A percentile compares a stretch with the other conserved stretches of the same genome.
phyloP scores from a whole-genome alignment of 2,888 invertebrate species.

The Heliconius cydno region DNA sequence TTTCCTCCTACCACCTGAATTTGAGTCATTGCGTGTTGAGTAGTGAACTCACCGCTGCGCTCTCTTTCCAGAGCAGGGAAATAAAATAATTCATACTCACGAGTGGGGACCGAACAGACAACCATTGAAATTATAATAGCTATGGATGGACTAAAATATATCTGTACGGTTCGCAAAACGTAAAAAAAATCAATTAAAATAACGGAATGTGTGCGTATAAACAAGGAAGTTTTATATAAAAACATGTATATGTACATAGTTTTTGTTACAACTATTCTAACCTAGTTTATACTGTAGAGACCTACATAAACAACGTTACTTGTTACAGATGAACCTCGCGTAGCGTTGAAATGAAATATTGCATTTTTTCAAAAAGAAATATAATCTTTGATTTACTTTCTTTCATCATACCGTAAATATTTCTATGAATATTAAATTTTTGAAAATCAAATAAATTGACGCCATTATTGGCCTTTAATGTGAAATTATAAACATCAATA shows the following conservation, averaged over 20 bases:
- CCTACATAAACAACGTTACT: slow-evolving; percentile 25
- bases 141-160: not conserved
- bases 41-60: no score
- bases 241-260: not conserved
- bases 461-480: not conserved
- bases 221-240: not conserved
- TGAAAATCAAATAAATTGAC: not conserved
- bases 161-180: not conserved
- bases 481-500: not conserved
- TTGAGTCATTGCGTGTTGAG: no score
- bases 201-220: not conserved
- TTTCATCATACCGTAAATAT: not conserved
- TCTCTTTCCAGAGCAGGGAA: no score
- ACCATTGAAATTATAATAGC: no score
- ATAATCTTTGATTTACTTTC: not conserved
- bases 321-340: not conserved
- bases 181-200: not conserved
- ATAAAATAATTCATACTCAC: no score
- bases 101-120: no score
- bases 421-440: not conserved
- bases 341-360: slow-evolving; percentile 8
- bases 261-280: slow-evolving; percentile 11
- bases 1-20: no score
- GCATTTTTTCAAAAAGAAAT: slow-evolving; percentile 16
- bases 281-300: slow-evolving; percentile 23